phyloP scores from a whole-genome alignment of 2,113 vertebrate species.

The Periophthalmus modestus region DNA sequence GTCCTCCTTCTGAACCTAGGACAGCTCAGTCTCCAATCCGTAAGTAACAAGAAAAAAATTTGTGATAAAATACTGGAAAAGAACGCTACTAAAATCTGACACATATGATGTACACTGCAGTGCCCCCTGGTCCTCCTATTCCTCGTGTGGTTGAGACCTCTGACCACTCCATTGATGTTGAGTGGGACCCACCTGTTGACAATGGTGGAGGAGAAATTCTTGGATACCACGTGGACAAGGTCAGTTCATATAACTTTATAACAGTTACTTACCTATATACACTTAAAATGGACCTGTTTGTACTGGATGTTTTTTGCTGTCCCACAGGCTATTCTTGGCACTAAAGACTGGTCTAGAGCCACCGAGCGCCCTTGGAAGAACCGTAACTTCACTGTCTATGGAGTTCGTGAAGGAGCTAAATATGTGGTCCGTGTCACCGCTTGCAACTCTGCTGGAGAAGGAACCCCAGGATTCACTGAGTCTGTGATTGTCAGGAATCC shows the following conservation, averaged over 20 bases:
- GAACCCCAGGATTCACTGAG: conserved; percentile 89
- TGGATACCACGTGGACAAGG: conserved; percentile 96
- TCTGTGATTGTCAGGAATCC: conserved; percentile 89
- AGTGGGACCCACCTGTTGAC: conserved; percentile 90
- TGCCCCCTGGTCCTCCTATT: conserved; percentile 90
- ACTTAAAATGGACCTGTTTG: background rate
- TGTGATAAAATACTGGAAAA: background rate
- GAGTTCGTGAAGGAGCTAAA: conserved; percentile 93
- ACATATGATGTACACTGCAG: conserved; percentile 59
- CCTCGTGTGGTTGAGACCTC: conserved; percentile 84
- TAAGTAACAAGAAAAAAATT: conserved; percentile 72
- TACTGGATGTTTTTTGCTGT: background rate
- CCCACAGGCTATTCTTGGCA: conserved; percentile 78
- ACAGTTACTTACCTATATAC: background rate
- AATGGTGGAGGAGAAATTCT: conserved; percentile 92
- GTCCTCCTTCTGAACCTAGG: conserved; percentile 91
- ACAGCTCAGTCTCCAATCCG: conserved; percentile 87
- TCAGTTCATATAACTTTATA: conserved; percentile 11
- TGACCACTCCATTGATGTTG: conserved; percentile 87
- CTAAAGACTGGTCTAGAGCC: conserved; percentile 94
- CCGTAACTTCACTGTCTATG: conserved; percentile 84
- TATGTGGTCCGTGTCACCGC: conserved; percentile 91
- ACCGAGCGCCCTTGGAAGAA: conserved; percentile 87
- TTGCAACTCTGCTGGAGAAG: conserved; percentile 91
- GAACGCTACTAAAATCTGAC: background rate